A percentile compares a stretch with the other conserved stretches of the same genome.
Evolutionary conservation across 2,888 invertebrate genomes (phyloP).

Genomic region (Anticlea derivata): DNA sequence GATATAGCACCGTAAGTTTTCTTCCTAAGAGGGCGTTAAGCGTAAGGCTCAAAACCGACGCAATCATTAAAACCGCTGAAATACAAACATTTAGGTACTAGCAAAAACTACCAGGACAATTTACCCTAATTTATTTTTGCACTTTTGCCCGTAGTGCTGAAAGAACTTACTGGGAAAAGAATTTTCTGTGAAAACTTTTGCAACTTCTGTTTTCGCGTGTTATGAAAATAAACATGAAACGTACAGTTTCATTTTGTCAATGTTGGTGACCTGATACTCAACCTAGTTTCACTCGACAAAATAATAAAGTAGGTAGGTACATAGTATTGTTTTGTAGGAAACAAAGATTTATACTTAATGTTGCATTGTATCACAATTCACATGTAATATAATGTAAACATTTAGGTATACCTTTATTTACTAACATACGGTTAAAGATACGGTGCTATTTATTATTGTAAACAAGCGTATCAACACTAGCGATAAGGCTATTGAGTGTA

Average conservation of each 20-base stretch:
- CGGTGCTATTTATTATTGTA: conserved; percentile 14
- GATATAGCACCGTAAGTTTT: conserved; percentile 4
- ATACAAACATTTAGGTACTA: conserved; percentile 54
- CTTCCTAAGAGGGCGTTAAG: conserved; percentile 49
- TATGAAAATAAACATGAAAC: too few relatives aligned
- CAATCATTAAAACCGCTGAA: conserved; percentile 67
- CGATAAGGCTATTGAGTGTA: conserved; percentile 13
- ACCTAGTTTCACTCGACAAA: neutral
- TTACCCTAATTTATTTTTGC: conserved; percentile 52
- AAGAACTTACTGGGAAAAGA: conserved; percentile 23
- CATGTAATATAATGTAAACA: too few relatives aligned
- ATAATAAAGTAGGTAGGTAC: neutral
- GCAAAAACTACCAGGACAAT: conserved; percentile 53
- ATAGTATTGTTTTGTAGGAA: neutral
- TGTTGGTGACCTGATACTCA: conserved; percentile 4
- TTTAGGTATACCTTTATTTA: neutral
- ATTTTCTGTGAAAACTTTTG: conserved; percentile 27
- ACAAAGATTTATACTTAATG: neutral
- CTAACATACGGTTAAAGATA: conserved; percentile 9
- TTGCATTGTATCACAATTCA: too few relatives aligned
- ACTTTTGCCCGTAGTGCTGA: conserved; percentile 38
- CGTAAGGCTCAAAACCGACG: conserved; percentile 51
- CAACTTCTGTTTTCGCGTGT: conserved; percentile 14
- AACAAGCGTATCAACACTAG: conserved; percentile 17
- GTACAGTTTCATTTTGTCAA: too few relatives aligned